These are phyloP conservation scores for Gymnothorax javanicus DNA, from an alignment of 2,797 vertebrate species.

Conservation along the genomic window DNA sequence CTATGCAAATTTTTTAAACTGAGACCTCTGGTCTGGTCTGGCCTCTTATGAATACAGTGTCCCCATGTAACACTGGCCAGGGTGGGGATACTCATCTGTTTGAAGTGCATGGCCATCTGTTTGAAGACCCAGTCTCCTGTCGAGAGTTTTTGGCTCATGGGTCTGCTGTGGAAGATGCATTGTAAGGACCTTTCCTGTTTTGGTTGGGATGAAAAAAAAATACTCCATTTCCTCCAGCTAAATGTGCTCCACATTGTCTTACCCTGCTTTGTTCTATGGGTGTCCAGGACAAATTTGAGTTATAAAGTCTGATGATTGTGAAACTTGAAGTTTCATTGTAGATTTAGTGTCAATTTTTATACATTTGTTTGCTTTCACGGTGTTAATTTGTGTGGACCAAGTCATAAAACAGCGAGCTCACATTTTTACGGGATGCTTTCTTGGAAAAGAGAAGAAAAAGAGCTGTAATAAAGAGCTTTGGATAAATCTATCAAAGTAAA, in stretches of 20 bases:
- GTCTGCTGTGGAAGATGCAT: conserved; percentile 17
- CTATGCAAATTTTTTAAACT: too few species aligned
- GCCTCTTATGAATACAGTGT: neutral
- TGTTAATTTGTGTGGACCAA: neutral
- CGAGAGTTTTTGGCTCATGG: conserved; percentile 31
- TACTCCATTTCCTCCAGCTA: conserved; percentile 44
- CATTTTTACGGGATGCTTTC: neutral
- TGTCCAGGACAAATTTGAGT: conserved; percentile 8
- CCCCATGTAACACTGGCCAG: neutral
- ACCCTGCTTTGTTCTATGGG: conserved; percentile 4
- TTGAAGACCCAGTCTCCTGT: neutral
- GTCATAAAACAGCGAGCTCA: neutral
- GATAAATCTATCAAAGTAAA: neutral
- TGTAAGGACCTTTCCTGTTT: conserved; percentile 52
- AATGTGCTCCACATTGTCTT: conserved; percentile 43
- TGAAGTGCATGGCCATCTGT: neutral
- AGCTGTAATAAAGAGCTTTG: neutral
- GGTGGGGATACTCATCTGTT: neutral
- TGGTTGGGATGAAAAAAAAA: conserved; percentile 35
- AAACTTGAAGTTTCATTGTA: neutral
- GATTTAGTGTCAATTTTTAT: neutral
- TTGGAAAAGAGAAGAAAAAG: neutral
- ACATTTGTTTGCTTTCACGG: neutral
- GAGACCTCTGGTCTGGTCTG: too few species aligned
- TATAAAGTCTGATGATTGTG: neutral